These are phyloP conservation scores for Synodontis membranacea DNA, from an alignment of 2,113 vertebrate genomes.

Conservation along the genomic window DNA sequence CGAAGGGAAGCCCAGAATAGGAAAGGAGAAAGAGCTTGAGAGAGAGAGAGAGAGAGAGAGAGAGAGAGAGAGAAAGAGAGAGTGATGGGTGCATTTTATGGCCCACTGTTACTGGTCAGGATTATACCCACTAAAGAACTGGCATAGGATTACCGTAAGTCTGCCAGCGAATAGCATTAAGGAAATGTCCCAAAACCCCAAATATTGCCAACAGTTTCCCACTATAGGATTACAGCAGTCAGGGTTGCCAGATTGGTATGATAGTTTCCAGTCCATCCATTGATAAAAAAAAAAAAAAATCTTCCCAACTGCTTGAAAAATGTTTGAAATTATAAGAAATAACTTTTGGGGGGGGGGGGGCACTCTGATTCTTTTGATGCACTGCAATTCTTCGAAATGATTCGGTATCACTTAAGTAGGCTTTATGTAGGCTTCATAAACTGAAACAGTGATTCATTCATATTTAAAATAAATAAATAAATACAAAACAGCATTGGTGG, in stretches of 20 bases:
- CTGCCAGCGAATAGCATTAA: neutral
- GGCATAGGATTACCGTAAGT: neutral
- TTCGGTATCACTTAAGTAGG: neutral
- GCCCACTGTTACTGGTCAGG: constrained; percentile 41
- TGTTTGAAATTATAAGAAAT: neutral
- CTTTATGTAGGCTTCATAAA: neutral
- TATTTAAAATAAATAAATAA: no score
- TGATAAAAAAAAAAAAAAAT: neutral
- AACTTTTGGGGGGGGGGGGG: neutral
- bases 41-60: neutral
- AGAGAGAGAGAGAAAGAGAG: neutral
- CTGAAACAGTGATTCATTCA: neutral
- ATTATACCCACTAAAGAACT: constrained; percentile 38
- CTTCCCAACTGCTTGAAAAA: neutral
- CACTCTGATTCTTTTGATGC: neutral
- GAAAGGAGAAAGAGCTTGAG: neutral
- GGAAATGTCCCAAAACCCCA: neutral
- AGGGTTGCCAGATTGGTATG: constrained; percentile 10
- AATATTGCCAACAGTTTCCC: neutral
- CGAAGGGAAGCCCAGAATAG: neutral
- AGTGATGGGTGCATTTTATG: neutral
- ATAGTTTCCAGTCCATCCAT: neutral
- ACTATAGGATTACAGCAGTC: neutral
- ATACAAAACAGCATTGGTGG: neutral
- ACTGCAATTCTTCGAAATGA: neutral